These are phyloP conservation scores for Bombylius discolor DNA, from an alignment of 2,888 invertebrate genomes.

Conservation along the genomic window DNA sequence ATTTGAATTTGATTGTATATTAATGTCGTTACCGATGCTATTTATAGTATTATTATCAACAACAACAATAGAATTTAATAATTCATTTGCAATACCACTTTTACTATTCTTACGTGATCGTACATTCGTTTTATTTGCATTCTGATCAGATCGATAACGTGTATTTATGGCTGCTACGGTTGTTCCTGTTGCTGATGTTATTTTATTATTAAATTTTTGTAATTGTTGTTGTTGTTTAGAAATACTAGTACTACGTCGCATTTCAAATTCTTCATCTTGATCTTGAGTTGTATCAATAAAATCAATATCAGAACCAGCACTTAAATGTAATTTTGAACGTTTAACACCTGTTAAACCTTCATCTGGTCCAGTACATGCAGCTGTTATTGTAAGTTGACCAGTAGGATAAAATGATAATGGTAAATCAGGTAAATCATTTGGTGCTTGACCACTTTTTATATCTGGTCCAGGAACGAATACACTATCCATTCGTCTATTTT, in stretches of 20 bases:
- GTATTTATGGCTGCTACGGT: not conserved
- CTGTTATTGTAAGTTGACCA: conserved; percentile 46
- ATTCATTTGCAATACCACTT: not conserved
- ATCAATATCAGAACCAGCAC: conserved; percentile 56
- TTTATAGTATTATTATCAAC: conserved; percentile 19
- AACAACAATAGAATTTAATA: not conserved
- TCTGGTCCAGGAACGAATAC: conserved; percentile 29
- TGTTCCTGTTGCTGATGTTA: not conserved
- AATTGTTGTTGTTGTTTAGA: not conserved
- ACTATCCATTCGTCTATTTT: conserved; percentile 29
- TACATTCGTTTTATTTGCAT: conserved; percentile 19
- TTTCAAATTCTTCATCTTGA: conserved; percentile 27
- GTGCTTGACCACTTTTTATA: conserved; percentile 55
- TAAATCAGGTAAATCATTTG: conserved; percentile 56
- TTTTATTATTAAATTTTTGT: not conserved
- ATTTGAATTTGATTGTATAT: conserved; percentile 2
- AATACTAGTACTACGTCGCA: conserved; percentile 27
- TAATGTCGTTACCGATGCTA: conserved; percentile 24
- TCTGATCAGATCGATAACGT: conserved; percentile 20
- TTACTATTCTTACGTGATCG: conserved; percentile 30
- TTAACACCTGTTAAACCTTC: conserved; percentile 65
- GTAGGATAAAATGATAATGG: conserved; percentile 40
- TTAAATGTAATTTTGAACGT: conserved; percentile 50
- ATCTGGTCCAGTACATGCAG: conserved; percentile 70
- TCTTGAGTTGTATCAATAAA: conserved; percentile 50